phyloP scores from a whole-genome alignment of 2,797 vertebrate genomes.

The Sciaenops ocellatus region DNA sequence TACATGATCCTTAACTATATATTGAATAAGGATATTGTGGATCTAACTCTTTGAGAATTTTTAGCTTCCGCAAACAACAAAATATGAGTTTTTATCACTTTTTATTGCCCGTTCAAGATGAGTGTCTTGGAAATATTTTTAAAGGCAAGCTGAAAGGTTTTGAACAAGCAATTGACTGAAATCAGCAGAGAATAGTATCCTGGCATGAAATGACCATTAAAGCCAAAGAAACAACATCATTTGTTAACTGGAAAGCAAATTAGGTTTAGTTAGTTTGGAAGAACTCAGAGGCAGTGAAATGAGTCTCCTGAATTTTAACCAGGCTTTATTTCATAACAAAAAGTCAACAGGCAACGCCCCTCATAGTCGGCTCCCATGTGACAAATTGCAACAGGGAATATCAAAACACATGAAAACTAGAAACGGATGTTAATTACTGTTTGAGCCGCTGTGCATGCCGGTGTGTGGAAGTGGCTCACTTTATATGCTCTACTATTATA shows the following conservation, averaged over 20 bases:
- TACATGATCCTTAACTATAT: background rate
- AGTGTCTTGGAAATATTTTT: conserved; percentile 23
- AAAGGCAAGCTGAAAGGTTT: conserved; percentile 18
- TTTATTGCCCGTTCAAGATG: conserved; percentile 27
- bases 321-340: conserved; percentile 39
- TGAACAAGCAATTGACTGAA: conserved; percentile 16
- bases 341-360: conserved; percentile 54
- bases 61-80: background rate
- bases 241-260: conserved; percentile 48
- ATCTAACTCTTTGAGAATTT: background rate
- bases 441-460: conserved; percentile 47
- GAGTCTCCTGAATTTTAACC: conserved; percentile 33
- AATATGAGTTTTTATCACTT: conserved; percentile 35
- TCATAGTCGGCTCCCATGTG: conserved; percentile 51
- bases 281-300: conserved; percentile 25
- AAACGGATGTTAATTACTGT: conserved; percentile 72
- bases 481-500: conserved; percentile 75
- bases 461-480: conserved; percentile 59
- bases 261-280: conserved; percentile 33
- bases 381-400: conserved; percentile 68
- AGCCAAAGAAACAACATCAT: conserved; percentile 26
- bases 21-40: background rate
- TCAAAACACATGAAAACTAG: conserved; percentile 71
- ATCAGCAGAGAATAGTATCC: conserved; percentile 9
- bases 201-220: conserved; percentile 54